Evolutionary conservation across 2,888 invertebrate genomes (phyloP).

Genomic region (Stenodema calcarata): DNA sequence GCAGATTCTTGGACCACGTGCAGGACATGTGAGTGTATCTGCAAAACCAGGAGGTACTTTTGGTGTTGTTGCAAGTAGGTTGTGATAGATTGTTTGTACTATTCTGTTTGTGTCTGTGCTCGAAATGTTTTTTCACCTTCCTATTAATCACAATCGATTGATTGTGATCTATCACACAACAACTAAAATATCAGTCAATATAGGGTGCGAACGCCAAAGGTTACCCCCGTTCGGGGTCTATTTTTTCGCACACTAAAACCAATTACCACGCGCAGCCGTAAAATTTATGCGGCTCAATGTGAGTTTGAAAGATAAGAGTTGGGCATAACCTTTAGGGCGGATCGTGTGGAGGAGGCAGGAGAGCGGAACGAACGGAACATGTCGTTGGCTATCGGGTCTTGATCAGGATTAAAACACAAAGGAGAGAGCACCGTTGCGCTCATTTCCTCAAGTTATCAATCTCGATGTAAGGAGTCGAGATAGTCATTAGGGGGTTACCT

Average conservation of each 20-base stretch:
- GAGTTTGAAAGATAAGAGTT: conserved; percentile 41
- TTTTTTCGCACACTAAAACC: conserved; percentile 41
- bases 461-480: conserved; percentile 36
- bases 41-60: too few species aligned
- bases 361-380: conserved; percentile 49
- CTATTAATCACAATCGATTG: too few species aligned
- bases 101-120: too few species aligned
- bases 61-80: too few species aligned
- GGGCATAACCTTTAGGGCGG: conserved; percentile 48
- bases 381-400: conserved; percentile 43
- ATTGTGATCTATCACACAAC: too few species aligned
- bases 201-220: not conserved
- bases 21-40: too few species aligned
- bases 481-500: conserved; percentile 38
- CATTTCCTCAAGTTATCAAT: conserved; percentile 50
- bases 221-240: not conserved
- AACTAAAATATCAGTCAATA: not conserved
- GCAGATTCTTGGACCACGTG: too few species aligned
- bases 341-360: conserved; percentile 44
- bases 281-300: conserved; percentile 49
- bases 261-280: conserved; percentile 47
- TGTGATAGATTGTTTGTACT: too few species aligned
- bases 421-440: conserved; percentile 50
- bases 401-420: conserved; percentile 50
- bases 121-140: too few species aligned